phyloP scores from a whole-genome alignment of 2,797 vertebrate genomes.

The Eulemur mongoz region DNA sequence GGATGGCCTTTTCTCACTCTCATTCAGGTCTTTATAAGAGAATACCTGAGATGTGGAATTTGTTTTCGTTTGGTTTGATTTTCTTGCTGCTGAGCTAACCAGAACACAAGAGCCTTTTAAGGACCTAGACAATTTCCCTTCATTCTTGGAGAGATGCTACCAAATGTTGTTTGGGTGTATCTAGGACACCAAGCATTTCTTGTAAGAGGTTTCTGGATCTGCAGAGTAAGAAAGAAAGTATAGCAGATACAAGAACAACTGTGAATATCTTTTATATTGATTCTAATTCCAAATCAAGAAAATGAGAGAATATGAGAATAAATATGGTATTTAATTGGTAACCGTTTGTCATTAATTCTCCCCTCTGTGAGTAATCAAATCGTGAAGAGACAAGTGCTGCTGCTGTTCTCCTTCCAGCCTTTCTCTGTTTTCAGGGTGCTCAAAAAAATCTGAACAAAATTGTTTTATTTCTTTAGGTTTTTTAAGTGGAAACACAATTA shows the following conservation, averaged over 20 bases:
- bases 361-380: not conserved
- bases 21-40: not conserved
- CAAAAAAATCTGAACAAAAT: not conserved
- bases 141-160: not conserved
- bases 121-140: not conserved
- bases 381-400: not conserved
- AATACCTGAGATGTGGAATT: not conserved
- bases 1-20: not conserved
- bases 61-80: not conserved
- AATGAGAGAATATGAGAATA: not conserved
- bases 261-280: not conserved
- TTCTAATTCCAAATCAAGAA: conserved; percentile 21
- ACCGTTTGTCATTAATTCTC: not conserved
- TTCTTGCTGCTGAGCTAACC: not conserved
- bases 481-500: not conserved
- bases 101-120: not conserved
- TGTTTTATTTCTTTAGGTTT: not conserved
- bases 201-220: not conserved
- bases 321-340: not conserved
- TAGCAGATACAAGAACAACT: not conserved
- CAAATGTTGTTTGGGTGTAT: not conserved
- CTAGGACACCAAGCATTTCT: not conserved
- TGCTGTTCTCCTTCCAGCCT: not conserved
- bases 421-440: not conserved
- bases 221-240: not conserved